Evolutionary conservation across 2,797 vertebrate species (phyloP).

Genomic region (Tenualosa ilisha): DNA sequence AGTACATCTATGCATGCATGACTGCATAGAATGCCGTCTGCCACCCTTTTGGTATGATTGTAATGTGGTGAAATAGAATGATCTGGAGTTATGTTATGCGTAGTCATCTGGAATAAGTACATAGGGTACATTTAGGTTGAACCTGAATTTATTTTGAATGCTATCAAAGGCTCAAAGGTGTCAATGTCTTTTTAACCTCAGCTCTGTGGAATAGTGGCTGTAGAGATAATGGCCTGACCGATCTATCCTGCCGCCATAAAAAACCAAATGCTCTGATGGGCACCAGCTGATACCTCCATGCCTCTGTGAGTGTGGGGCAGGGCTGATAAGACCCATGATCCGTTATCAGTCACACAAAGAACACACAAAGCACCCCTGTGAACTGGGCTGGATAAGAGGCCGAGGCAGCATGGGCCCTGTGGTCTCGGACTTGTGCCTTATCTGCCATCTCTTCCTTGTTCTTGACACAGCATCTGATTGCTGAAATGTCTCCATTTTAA

Average conservation of each 20-base stretch:
- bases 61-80: too few species aligned
- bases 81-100: not conserved
- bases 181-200: not conserved
- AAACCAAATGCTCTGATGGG: constrained; percentile 20
- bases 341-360: constrained; percentile 57
- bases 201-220: not conserved
- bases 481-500: constrained; percentile 63
- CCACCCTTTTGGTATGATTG: too few species aligned
- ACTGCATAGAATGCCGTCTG: too few species aligned
- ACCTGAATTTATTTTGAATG: constrained; percentile 2
- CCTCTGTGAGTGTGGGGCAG: constrained; percentile 66
- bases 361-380: constrained; percentile 69
- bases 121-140: not conserved
- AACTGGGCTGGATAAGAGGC: constrained; percentile 51
- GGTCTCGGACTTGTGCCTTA: constrained; percentile 58
- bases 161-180: not conserved
- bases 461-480: constrained; percentile 64
- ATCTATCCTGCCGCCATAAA: not conserved
- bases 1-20: too few species aligned
- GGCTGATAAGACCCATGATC: constrained; percentile 61
- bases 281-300: constrained; percentile 57
- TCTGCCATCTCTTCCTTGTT: constrained; percentile 71
- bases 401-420: constrained; percentile 53
- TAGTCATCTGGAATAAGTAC: not conserved
- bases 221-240: not conserved